Conservation (phyloP, 2,113 vertebrate genomes). For the Cettia cetti region DNA sequence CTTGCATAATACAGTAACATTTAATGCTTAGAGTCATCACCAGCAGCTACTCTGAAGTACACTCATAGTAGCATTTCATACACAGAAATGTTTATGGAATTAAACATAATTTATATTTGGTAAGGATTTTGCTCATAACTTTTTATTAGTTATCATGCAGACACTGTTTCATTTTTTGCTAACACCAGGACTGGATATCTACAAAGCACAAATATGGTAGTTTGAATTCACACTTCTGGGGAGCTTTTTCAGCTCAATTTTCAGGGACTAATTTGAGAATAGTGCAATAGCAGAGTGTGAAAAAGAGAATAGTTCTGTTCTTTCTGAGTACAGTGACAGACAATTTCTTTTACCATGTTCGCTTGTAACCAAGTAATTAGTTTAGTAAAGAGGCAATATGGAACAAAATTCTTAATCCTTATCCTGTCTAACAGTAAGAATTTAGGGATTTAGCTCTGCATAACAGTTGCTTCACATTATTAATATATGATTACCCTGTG, state of each 20-base stretch:
- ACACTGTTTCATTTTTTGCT: not conserved
- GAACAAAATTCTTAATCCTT: not conserved
- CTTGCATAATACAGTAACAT: not conserved
- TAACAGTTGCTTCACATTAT: not conserved
- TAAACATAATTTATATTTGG: not conserved
- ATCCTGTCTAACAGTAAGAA: not conserved
- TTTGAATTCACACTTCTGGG: not conserved
- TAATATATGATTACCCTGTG: not conserved
- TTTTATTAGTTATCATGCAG: not conserved
- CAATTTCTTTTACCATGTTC: not conserved
- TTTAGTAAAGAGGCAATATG: not conserved
- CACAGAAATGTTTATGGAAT: not conserved
- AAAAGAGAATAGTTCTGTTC: not conserved
- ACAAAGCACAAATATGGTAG: not conserved
- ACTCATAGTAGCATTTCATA: not conserved
- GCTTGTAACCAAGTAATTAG: not conserved
- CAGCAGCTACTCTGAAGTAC: not conserved
- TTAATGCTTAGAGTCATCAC: not conserved
- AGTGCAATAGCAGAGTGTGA: not conserved
- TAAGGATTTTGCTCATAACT: not conserved
- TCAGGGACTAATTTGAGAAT: not conserved
- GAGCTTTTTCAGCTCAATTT: not conserved
- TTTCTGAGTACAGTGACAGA: not conserved
- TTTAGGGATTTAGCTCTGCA: not conserved
- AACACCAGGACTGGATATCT: not conserved